Conservation (phyloP, 2,113 vertebrate species). For the Murina feae region DNA sequence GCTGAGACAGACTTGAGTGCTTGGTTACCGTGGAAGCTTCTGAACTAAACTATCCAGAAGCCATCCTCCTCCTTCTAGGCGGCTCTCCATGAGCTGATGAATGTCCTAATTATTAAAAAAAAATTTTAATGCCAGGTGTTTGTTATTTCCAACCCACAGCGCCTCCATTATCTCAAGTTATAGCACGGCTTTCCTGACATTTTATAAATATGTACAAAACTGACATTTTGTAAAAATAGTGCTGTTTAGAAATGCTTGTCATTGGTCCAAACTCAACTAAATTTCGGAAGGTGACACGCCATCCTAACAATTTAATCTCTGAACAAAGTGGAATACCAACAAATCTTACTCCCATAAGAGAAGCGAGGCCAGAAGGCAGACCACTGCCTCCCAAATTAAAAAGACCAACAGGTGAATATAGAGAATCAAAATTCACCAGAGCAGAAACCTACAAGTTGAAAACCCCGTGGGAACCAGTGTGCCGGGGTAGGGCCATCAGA, state of each 20-base stretch:
- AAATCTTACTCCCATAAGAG: not conserved
- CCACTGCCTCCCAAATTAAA: not conserved
- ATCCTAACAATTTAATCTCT: not conserved
- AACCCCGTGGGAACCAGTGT: rapidly evolving
- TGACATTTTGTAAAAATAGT: not conserved
- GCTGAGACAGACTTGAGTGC: not conserved
- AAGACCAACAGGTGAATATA: not conserved
- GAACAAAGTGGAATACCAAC: not conserved
- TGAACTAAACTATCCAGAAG: not conserved
- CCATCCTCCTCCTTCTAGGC: not conserved
- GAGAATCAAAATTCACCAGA: not conserved
- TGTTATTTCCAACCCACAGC: not conserved
- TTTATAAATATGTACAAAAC: not conserved
- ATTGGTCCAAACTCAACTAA: not conserved
- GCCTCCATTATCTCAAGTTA: not conserved
- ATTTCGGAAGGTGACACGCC: not conserved
- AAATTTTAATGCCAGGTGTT: not conserved
- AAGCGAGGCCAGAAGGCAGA: not conserved
- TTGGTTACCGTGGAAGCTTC: not conserved
- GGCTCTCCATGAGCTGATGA: not conserved
- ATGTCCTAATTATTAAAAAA: not conserved
- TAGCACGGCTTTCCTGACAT: not conserved
- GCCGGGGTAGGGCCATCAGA: not conserved
- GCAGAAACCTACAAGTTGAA: not conserved
- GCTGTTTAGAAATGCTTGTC: not conserved